Percentiles rank a stretch among this genome's conserved stretches.
Evolutionary conservation across 64 coral and sea anemone species (phyloP).

Genomic region (Actinia equina): DNA sequence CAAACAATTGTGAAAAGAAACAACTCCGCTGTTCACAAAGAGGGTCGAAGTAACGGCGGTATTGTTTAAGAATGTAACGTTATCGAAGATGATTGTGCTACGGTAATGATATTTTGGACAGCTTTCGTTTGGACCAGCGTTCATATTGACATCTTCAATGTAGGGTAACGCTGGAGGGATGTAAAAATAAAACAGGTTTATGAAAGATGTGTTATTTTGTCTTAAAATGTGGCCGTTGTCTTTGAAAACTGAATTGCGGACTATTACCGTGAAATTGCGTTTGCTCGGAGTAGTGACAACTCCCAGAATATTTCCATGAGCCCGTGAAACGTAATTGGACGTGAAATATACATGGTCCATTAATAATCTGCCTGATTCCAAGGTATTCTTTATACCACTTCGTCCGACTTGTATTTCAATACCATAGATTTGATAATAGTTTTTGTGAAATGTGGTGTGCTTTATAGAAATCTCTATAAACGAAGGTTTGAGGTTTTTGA

Average conservation of each 20-base stretch:
- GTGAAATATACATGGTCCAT: background rate
- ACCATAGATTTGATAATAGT: background rate
- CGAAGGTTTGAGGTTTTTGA: background rate
- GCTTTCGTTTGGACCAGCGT: background rate
- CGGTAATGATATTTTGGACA: background rate
- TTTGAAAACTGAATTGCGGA: background rate
- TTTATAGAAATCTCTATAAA: background rate
- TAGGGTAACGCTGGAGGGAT: background rate
- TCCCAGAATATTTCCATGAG: background rate
- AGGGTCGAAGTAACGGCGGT: slow-evolving; percentile 9
- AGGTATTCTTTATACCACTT: background rate
- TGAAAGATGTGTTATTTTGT: background rate
- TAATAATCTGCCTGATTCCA: background rate
- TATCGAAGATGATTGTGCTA: background rate
- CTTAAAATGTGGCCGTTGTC: background rate
- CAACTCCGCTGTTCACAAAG: slow-evolving; percentile 24
- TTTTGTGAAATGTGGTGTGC: background rate
- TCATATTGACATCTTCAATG: background rate
- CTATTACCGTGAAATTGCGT: background rate
- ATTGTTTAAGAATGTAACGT: slow-evolving; percentile 9
- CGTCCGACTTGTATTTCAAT: background rate
- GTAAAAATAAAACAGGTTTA: background rate
- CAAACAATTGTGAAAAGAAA: slow-evolving; percentile 26
- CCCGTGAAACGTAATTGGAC: background rate
- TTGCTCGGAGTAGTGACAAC: background rate